Evolutionary conservation across 2,888 invertebrate species (phyloP).

Genomic region (Drosophila putrida): DNA sequence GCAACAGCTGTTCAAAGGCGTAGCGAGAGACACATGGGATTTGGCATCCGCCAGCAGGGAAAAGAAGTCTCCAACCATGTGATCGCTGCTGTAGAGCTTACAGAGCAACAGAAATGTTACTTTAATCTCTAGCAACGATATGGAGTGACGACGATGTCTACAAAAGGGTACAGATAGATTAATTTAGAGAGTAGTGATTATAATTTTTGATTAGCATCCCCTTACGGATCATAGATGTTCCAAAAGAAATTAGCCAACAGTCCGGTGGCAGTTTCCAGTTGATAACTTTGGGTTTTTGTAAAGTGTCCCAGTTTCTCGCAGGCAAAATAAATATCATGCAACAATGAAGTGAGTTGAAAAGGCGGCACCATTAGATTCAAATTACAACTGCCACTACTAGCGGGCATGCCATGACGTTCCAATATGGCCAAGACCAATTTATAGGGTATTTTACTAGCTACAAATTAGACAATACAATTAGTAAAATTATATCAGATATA

Average conservation of each 20-base stretch:
- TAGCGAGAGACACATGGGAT: slow-evolving; percentile 81
- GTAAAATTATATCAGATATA: no score
- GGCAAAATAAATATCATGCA: slow-evolving; percentile 84
- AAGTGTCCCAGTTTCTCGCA: slow-evolving; percentile 84
- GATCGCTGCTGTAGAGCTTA: slow-evolving; percentile 79
- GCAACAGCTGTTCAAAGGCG: slow-evolving; percentile 82
- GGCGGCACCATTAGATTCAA: slow-evolving; percentile 82
- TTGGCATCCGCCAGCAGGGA: slow-evolving; percentile 75
- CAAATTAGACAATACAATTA: no score
- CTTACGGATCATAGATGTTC: slow-evolving; percentile 85
- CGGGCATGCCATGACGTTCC: slow-evolving; percentile 81
- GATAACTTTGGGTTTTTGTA: slow-evolving; percentile 64
- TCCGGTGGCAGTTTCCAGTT: slow-evolving; percentile 78
- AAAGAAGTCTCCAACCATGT: slow-evolving; percentile 81
- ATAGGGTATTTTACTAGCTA: slow-evolving; percentile 83
- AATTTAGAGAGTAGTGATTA: not conserved
- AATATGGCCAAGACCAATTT: slow-evolving; percentile 83
- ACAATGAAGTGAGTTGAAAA: slow-evolving; percentile 82
- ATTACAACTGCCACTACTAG: slow-evolving; percentile 46
- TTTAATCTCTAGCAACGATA: slow-evolving; percentile 84
- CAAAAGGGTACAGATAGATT: not conserved
- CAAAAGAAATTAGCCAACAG: slow-evolving; percentile 84
- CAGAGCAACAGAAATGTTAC: slow-evolving; percentile 83
- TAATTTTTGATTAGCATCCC: not conserved
- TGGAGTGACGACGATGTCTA: slow-evolving; percentile 82